Conservation (phyloP, 2,113 vertebrate genomes). For the Heterochromis multidens region DNA sequence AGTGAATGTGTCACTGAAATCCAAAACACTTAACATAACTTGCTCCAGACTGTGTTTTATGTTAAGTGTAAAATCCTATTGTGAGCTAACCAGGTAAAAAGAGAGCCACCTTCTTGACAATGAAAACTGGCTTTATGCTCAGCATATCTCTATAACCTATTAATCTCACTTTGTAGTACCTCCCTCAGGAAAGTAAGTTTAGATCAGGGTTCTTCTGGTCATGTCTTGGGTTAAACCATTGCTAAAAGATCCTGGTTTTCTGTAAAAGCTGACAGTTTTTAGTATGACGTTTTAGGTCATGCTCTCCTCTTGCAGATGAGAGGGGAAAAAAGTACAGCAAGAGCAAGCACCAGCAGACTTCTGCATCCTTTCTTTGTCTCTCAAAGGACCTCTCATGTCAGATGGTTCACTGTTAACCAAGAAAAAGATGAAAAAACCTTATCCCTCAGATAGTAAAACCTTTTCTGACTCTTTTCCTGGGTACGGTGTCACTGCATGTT, state of each 20-base stretch:
- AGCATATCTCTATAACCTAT: background rate
- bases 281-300: background rate
- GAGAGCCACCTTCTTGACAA: background rate
- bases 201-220: background rate
- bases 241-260: background rate
- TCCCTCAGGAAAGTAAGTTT: background rate
- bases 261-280: background rate
- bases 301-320: background rate
- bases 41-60: background rate
- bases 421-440: conserved; percentile 22
- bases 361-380: background rate
- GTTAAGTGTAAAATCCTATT: background rate
- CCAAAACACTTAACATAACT: background rate
- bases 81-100: background rate
- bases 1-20: background rate
- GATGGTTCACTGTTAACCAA: conserved; percentile 6
- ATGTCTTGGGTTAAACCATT: background rate
- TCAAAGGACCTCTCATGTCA: conserved; percentile 8
- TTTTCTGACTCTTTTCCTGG: background rate
- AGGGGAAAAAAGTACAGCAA: background rate
- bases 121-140: background rate
- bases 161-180: background rate
- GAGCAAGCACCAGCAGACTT: background rate
- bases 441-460: background rate
- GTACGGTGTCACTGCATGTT: background rate